phyloP scores from a whole-genome alignment of 2,113 vertebrate genomes.

The Gobio gobio region DNA sequence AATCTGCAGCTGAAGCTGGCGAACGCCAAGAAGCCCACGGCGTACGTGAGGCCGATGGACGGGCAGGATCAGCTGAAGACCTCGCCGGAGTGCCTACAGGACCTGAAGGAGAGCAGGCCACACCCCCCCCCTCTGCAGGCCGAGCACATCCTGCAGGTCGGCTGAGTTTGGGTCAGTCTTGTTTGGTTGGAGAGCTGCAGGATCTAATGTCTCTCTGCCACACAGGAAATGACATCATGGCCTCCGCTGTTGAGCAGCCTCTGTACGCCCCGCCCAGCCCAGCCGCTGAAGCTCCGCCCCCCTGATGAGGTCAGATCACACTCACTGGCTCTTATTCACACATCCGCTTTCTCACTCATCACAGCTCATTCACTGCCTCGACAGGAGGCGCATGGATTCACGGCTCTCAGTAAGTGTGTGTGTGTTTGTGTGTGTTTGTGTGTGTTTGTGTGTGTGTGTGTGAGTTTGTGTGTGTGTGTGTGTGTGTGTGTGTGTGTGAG shows the following conservation, averaged over 20 bases:
- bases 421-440: constrained; percentile 18
- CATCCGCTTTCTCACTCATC: constrained; percentile 9
- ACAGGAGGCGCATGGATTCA: constrained; percentile 78
- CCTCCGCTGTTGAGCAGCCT: constrained; percentile 89
- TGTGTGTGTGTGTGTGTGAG: too few species aligned
- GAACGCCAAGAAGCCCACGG: constrained; percentile 91
- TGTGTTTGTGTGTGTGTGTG: too few species aligned
- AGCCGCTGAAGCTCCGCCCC: constrained; percentile 81
- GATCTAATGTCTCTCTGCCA: not conserved
- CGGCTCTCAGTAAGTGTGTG: constrained; percentile 84
- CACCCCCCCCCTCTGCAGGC: too few species aligned
- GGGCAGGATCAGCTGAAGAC: constrained; percentile 92
- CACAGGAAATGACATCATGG: constrained; percentile 95
- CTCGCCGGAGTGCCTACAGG: constrained; percentile 74
- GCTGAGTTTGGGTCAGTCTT: constrained; percentile 35
- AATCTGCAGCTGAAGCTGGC: constrained; percentile 83
- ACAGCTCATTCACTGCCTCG: constrained; percentile 28
- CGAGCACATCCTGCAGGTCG: constrained; percentile 93
- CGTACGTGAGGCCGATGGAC: constrained; percentile 95
- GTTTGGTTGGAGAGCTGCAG: not conserved
- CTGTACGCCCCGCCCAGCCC: constrained; percentile 80
- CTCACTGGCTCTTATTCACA: not conserved
- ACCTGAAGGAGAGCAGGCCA: constrained; percentile 65
- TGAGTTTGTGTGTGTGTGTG: too few species aligned
- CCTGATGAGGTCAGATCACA: constrained; percentile 80